These are phyloP conservation scores for Australoheros facetus DNA, from an alignment of 2,797 vertebrate species.

Conservation along the genomic window DNA sequence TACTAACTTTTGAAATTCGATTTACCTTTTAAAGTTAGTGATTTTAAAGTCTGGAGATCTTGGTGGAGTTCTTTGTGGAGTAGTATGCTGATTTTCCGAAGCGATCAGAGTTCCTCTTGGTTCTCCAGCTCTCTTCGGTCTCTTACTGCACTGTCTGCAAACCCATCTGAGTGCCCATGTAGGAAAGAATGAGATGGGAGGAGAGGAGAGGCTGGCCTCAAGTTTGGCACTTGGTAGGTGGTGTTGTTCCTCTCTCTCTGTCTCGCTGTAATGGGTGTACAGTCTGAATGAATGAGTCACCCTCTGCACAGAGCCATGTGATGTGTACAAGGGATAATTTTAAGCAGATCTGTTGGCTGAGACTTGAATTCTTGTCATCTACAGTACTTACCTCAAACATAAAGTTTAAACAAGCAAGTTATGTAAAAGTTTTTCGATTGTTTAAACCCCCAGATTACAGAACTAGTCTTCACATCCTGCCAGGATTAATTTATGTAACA, in stretches of 20 bases:
- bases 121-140: background rate
- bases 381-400: background rate
- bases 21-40: constrained; percentile 57
- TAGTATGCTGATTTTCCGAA: background rate
- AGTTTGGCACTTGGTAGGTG: constrained; percentile 63
- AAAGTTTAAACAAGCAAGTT: background rate
- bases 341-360: constrained; percentile 1
- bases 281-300: constrained; percentile 69
- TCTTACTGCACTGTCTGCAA: constrained; percentile 47
- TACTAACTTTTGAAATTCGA: fast-evolving
- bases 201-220: constrained; percentile 67
- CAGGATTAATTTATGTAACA: background rate
- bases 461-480: background rate
- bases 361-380: background rate
- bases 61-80: background rate
- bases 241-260: constrained; percentile 21
- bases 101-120: background rate
- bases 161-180: constrained; percentile 59
- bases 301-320: constrained; percentile 8
- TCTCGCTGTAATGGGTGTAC: constrained; percentile 33
- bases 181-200: constrained; percentile 79
- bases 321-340: constrained; percentile 11
- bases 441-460: background rate
- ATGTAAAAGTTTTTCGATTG: background rate
- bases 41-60: constrained; percentile 1